A percentile compares a stretch with the other conserved stretches of the same genome.
These are phyloP conservation scores for Drosophila antonietae DNA, from an alignment of 2,888 invertebrate genomes.

Conservation along the genomic window DNA sequence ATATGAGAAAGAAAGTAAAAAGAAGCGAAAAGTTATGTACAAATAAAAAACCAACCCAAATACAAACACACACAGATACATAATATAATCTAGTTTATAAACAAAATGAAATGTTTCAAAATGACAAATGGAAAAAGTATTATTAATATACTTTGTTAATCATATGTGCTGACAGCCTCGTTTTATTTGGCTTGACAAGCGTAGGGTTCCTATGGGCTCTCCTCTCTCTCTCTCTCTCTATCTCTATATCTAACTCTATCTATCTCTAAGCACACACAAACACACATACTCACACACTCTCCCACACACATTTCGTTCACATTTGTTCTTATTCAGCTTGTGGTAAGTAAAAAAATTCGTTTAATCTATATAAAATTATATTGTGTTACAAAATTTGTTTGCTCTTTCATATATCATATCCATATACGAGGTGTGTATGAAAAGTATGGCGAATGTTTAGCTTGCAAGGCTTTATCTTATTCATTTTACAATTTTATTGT, in stretches of 20 bases:
- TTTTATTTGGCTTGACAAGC: constrained; percentile 51
- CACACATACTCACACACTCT: not conserved
- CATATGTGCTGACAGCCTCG: constrained; percentile 30
- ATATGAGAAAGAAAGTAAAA: constrained; percentile 83
- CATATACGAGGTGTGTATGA: not conserved
- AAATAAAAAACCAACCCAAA: constrained; percentile 52
- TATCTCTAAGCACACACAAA: constrained; percentile 25
- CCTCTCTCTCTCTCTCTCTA: constrained; percentile 6
- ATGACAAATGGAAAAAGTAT: constrained; percentile 27
- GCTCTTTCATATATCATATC: constrained; percentile 12
- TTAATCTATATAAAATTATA: constrained; percentile 16
- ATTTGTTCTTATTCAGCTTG: constrained; percentile 29
- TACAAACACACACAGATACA: constrained; percentile 23
- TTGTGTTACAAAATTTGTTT: constrained; percentile 38
- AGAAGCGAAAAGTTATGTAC: constrained; percentile 82
- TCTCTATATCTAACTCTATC: constrained; percentile 17
- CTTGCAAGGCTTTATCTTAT: too few species aligned
- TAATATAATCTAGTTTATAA: constrained; percentile 66
- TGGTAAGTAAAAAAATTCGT: constrained; percentile 67
- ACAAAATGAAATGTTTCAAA: constrained; percentile 61
- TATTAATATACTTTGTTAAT: constrained; percentile 47
- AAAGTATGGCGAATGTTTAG: not conserved
- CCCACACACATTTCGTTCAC: constrained; percentile 22
- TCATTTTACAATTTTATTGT: not conserved
- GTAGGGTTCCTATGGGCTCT: constrained; percentile 40